Evolutionary conservation across 2,797 vertebrate species (phyloP).

Genomic region (Adelosebastes latens): DNA sequence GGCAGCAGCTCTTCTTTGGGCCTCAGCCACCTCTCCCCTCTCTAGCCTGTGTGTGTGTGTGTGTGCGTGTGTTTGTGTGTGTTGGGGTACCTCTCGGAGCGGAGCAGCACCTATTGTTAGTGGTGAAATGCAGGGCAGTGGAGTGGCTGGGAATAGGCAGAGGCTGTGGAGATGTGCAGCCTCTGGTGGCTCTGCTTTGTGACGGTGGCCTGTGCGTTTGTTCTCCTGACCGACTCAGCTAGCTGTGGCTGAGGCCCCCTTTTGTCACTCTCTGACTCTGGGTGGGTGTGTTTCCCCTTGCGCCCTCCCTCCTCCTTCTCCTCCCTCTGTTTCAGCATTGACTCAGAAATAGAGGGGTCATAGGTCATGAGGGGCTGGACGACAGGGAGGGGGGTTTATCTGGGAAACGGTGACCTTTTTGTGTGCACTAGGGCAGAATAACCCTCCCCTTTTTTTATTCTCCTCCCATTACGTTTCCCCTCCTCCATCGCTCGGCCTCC

Average conservation of each 20-base stretch:
- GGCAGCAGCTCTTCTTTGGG: slow-evolving; percentile 67
- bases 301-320: slow-evolving; percentile 74
- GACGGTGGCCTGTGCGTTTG: slow-evolving; percentile 66
- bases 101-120: slow-evolving; percentile 68
- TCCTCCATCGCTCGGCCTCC: slow-evolving; percentile 71
- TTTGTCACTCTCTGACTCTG: slow-evolving; percentile 76
- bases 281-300: slow-evolving; percentile 65
- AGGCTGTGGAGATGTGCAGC: slow-evolving; percentile 70
- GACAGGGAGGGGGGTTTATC: slow-evolving; percentile 74
- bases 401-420: slow-evolving; percentile 89
- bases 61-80: slow-evolving; percentile 53
- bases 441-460: slow-evolving; percentile 82
- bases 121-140: slow-evolving; percentile 55
- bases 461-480: slow-evolving; percentile 66
- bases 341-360: slow-evolving; percentile 85
- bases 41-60: slow-evolving; percentile 19
- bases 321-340: slow-evolving; percentile 78
- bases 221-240: slow-evolving; percentile 70
- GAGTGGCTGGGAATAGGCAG: slow-evolving; percentile 78
- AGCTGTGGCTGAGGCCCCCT: slow-evolving; percentile 71
- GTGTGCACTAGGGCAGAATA: slow-evolving; percentile 88
- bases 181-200: slow-evolving; percentile 74
- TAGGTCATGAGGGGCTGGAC: slow-evolving; percentile 85
- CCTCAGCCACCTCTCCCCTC: slow-evolving; percentile 62
- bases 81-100: slow-evolving; percentile 62